phyloP scores from a whole-genome alignment of 92 coral and sea anemone genomes.

The Plumapathes pennacea region DNA sequence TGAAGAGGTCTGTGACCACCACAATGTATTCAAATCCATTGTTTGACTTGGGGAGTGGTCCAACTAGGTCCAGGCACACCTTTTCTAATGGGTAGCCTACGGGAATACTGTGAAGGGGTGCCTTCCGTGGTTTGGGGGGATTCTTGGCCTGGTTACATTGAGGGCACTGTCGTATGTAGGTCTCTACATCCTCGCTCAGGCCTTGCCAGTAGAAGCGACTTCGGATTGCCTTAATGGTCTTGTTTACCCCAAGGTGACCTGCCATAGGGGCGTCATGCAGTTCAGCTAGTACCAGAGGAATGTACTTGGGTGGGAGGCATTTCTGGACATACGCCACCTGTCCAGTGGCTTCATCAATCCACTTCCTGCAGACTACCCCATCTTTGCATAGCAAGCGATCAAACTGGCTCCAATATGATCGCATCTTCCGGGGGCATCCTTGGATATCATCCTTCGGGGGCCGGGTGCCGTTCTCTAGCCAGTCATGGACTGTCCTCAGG shows the following conservation, averaged over 20 bases:
- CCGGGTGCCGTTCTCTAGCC: conserved; percentile 22
- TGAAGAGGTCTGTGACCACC: conserved; percentile 27
- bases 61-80: conserved; percentile 32
- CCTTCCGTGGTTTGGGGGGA: conserved; percentile 10
- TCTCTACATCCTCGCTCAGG: conserved; percentile 21
- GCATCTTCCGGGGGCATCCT: conserved; percentile 32
- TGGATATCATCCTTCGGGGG: conserved; percentile 25
- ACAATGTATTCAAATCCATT: conserved; percentile 25
- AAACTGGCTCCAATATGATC: conserved; percentile 42
- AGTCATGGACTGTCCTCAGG: conserved; percentile 5
- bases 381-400: conserved; percentile 12
- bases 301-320: too few relatives aligned
- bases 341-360: too few relatives aligned
- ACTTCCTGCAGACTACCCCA: conserved; percentile 36
- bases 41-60: conserved; percentile 43
- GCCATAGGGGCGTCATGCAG: too few relatives aligned
- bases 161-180: conserved; percentile 21
- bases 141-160: conserved; percentile 22
- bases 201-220: conserved; percentile 39
- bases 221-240: conserved; percentile 26
- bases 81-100: conserved; percentile 37
- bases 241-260: conserved; percentile 21
- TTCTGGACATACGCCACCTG: too few relatives aligned
- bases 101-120: conserved; percentile 19
- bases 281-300: too few relatives aligned